Evolutionary conservation across 2,888 invertebrate genomes (phyloP).

Genomic region (Choreutis nemorana): DNA sequence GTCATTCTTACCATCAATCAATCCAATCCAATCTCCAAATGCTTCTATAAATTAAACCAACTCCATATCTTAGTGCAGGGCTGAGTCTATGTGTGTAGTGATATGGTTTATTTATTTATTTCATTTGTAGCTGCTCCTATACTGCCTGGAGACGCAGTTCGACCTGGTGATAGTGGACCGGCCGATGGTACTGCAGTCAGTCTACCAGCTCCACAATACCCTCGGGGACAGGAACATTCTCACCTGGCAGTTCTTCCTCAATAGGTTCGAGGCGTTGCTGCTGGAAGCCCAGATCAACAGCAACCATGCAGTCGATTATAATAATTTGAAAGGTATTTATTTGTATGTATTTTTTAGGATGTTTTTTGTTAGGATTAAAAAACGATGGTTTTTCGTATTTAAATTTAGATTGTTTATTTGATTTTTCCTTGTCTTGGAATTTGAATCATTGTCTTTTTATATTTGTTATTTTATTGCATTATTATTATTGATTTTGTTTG

Average conservation of each 20-base stretch:
- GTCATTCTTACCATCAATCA: no score
- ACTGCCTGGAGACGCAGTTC: slow-evolving; percentile 97
- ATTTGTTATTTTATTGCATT: not conserved
- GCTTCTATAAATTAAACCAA: no score
- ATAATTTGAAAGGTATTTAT: slow-evolving; percentile 81
- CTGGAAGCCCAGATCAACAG: slow-evolving; percentile 94
- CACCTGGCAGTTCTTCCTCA: slow-evolving; percentile 97
- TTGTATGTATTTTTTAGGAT: slow-evolving; percentile 2
- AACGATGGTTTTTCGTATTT: slow-evolving; percentile 4
- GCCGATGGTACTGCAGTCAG: slow-evolving; percentile 93
- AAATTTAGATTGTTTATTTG: not conserved
- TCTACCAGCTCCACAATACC: slow-evolving; percentile 94
- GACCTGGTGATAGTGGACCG: slow-evolving; percentile 96
- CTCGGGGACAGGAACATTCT: slow-evolving; percentile 89
- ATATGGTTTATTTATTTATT: no score
- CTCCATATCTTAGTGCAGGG: no score
- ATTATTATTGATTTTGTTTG: not conserved
- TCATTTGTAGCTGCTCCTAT: slow-evolving; percentile 76
- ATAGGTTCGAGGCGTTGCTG: slow-evolving; percentile 94
- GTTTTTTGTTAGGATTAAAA: slow-evolving; percentile 1
- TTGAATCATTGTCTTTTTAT: not conserved
- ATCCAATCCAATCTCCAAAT: no score
- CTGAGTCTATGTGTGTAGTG: no score
- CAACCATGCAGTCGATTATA: slow-evolving; percentile 84
- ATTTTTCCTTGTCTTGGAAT: not conserved